Percentiles rank a stretch among this genome's conserved stretches.
These are phyloP conservation scores for Chydorus sphaericus DNA, from an alignment of 2,888 invertebrate genomes.

Conservation along the genomic window DNA sequence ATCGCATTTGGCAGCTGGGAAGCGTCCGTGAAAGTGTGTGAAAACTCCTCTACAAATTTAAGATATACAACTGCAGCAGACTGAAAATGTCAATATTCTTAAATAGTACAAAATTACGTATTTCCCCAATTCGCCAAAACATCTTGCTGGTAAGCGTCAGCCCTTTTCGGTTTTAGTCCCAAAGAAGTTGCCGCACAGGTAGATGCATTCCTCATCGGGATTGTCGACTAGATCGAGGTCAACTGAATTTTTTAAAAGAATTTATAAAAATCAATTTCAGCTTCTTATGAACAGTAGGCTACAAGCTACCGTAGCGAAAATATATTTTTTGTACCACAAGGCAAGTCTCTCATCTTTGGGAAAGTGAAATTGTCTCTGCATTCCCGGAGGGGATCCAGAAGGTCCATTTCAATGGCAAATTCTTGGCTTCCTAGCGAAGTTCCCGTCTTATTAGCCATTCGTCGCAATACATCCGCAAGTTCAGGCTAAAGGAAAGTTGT, in stretches of 20 bases:
- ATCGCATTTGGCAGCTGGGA: slow-evolving; percentile 24
- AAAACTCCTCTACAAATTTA: slow-evolving; percentile 22
- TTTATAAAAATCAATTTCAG: not conserved
- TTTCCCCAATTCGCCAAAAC: slow-evolving; percentile 36
- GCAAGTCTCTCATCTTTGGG: slow-evolving; percentile 31
- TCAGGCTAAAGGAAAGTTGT: not conserved
- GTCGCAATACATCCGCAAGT: not conserved
- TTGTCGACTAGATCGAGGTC: slow-evolving; percentile 12
- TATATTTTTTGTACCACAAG: slow-evolving; percentile 23
- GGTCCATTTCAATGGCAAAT: slow-evolving; percentile 30
- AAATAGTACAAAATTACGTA: slow-evolving; percentile 25
- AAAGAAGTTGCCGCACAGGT: slow-evolving; percentile 41
- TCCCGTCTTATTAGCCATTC: slow-evolving; percentile 12
- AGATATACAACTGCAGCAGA: not conserved
- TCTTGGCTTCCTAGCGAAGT: slow-evolving; percentile 17
- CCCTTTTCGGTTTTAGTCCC: slow-evolving; percentile 37
- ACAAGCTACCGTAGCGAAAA: no score
- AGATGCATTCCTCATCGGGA: slow-evolving; percentile 34
- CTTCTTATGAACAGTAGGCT: slow-evolving; percentile 22
- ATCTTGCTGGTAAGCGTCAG: slow-evolving; percentile 28
- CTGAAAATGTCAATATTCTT: not conserved
- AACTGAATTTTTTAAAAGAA: not conserved
- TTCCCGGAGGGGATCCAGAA: slow-evolving; percentile 26
- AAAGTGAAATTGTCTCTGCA: slow-evolving; percentile 29
- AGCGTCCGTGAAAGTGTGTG: slow-evolving; percentile 23